Base-by-base conservation (phyloP, 2,797 vertebrate species). In the Megaceryle alcyon region DNA sequence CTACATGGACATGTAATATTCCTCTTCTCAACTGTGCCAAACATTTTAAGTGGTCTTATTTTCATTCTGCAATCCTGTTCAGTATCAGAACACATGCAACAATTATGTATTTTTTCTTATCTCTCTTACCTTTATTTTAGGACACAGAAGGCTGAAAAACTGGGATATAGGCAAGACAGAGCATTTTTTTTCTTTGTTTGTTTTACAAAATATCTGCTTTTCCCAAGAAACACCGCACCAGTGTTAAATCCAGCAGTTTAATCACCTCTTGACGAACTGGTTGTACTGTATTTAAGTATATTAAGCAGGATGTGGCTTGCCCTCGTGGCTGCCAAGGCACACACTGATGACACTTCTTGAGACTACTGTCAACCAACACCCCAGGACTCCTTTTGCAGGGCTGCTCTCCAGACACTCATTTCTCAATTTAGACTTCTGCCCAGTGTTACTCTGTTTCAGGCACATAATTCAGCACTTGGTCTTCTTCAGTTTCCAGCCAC, bases 361-460 rank as follows among this genome's bases (percentile, higher is more conserved):
- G 25, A 14, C 25, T 51, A 8, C 49, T 51, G 25, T 51, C 49
- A 51, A 51, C 49, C 49, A 25, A 26, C 23, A 14, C 49, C 49
- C 25, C 49, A 25, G 7, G 49, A 48, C 22, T 28, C 51, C 16
- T 44, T 53, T 17, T 35, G 37, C n/a, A 43, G 16, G 8, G 57
- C 46, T 53, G n/a, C 21, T 70, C 37, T 61, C 44, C 19, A 43
- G 56, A 5, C 35, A 19, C 15, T 23, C 37, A 46, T 60, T 37
- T 9, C 12, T 25, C 31, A 25, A 0, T 41, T 60, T 14, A 33
- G 11, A 33, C 7, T 51, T 35, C 3, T 53, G 48, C 8, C 39
- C 0, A 2, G 17, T 2, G 2, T 63, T 54, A 46, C 21, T 63
- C n/a, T 3, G 0, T 21, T 9, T 22, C 48, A 64, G 22, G 11